These are phyloP conservation scores for Exephanes ischioxanthus DNA, from an alignment of 2,888 invertebrate species.

Conservation along the genomic window DNA sequence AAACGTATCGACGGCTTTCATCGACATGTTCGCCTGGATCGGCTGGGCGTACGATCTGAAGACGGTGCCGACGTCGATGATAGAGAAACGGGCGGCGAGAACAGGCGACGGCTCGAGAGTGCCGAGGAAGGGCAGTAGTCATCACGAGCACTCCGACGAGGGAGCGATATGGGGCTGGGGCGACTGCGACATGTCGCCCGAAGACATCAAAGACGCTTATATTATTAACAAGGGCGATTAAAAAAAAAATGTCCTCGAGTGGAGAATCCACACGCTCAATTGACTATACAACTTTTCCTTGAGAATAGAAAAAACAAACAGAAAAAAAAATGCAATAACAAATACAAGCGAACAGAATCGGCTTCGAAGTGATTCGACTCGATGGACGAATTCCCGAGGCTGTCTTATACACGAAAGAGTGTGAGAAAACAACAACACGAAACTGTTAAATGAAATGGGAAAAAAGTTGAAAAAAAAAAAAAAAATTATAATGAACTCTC, in stretches of 20 bases:
- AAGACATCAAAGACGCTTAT: constrained; percentile 87
- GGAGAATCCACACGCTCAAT: constrained; percentile 22
- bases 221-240: constrained; percentile 81
- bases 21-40: constrained; percentile 89
- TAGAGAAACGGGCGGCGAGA: constrained; percentile 89
- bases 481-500: constrained; percentile 20
- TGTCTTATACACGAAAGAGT: constrained; percentile 8
- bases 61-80: constrained; percentile 90
- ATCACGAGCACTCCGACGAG: constrained; percentile 85
- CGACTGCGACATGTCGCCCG: constrained; percentile 90
- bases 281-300: constrained; percentile 40
- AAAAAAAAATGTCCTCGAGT: constrained; percentile 27
- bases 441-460: background rate
- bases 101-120: constrained; percentile 90
- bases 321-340: constrained; percentile 11
- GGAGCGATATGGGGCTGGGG: constrained; percentile 93
- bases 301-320: constrained; percentile 5
- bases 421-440: constrained; percentile 19
- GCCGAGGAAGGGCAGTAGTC: constrained; percentile 82
- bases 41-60: constrained; percentile 95
- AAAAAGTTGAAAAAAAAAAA: constrained; percentile 16
- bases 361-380: constrained; percentile 32
- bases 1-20: constrained; percentile 88
- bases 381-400: constrained; percentile 32
- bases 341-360: constrained; percentile 49